Evolutionary conservation across 2,888 invertebrate genomes (phyloP).

Genomic region (Abrostola tripartita): DNA sequence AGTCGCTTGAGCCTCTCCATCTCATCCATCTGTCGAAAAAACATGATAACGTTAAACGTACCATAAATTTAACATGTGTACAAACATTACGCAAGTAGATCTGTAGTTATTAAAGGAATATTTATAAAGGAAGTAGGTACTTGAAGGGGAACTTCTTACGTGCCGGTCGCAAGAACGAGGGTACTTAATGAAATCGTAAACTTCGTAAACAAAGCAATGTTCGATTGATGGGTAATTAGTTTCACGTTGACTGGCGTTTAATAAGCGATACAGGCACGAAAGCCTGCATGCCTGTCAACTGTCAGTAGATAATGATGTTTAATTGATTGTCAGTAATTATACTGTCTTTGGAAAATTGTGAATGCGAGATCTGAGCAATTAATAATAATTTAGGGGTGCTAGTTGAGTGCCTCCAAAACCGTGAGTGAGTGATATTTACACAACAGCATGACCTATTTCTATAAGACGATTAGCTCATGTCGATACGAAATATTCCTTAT

Average conservation of each 20-base stretch:
- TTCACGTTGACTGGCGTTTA: constrained; percentile 48
- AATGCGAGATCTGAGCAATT: too few relatives aligned
- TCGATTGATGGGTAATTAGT: constrained; percentile 57
- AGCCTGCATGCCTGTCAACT: constrained; percentile 4
- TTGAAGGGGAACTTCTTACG: constrained; percentile 10
- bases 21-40: constrained; percentile 87
- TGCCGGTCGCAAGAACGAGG: constrained; percentile 1
- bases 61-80: constrained; percentile 14
- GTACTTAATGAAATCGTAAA: constrained; percentile 44
- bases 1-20: constrained; percentile 91
- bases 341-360: constrained; percentile 4
- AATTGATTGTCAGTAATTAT: constrained; percentile 31
- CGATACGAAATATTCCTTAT: too few relatives aligned
- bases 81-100: constrained; percentile 11
- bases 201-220: constrained; percentile 54
- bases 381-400: too few relatives aligned
- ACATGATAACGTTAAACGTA: constrained; percentile 17
- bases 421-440: too few relatives aligned
- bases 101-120: constrained; percentile 20
- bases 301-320: constrained; percentile 26
- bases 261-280: constrained; percentile 46
- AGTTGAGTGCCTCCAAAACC: too few relatives aligned
- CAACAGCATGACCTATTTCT: too few relatives aligned
- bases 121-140: constrained; percentile 14
- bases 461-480: too few relatives aligned